Evolutionary conservation across 1,140 invertebrate genomes (phyloP), one percentile per base, ranked within the genome.

Genomic region (Macrostomum lignano): DNA sequence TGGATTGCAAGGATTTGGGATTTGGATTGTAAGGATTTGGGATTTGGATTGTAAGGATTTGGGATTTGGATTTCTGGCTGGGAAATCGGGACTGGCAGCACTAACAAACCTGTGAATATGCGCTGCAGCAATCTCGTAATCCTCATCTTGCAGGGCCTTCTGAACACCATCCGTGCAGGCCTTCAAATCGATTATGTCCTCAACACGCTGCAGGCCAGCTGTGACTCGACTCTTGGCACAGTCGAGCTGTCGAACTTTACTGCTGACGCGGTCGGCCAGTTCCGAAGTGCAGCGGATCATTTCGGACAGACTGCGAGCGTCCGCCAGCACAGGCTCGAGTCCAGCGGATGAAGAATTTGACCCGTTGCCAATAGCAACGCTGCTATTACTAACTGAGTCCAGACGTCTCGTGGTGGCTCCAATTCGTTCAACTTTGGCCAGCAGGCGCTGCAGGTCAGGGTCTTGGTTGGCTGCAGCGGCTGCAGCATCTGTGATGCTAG

Each of bases 151-250:
- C 17, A 94, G 68, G 7, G 84, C 82, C 26, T 73, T 70, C 38
- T 81, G 72, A 0, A 94, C 84, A 26, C 82, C 84, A 56, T 88
- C 74, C 38, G 77, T 82, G 52, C 84, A 93, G 28, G 81, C 66
- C 52, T 88, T 77, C 14, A 98, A 62, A 57, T 96, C 88, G 36
- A 93, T 67, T 14, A 96, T 65, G 57, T 98, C 88, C 49, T 86
- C 77, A 0, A 96, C 82, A 40, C 82, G 62, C 44, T 76, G 71
- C 47, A 94, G 77, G 52, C 79, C 88, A 44, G 86, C 76, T 11
- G 75, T 75, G 1, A 93, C 88, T 42, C 78, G 65, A 41, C 70
- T 76, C 76, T 82, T 43, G 1, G 81, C 81, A 29, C 75, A 59
- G 62, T 98, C 88, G 15, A 96, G 55, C 37, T 78, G 71, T 28